A percentile compares a stretch with the other conserved stretches of the same genome.
phyloP scores from a whole-genome alignment of 2,113 vertebrate genomes.

The Toxotes chatareus region DNA sequence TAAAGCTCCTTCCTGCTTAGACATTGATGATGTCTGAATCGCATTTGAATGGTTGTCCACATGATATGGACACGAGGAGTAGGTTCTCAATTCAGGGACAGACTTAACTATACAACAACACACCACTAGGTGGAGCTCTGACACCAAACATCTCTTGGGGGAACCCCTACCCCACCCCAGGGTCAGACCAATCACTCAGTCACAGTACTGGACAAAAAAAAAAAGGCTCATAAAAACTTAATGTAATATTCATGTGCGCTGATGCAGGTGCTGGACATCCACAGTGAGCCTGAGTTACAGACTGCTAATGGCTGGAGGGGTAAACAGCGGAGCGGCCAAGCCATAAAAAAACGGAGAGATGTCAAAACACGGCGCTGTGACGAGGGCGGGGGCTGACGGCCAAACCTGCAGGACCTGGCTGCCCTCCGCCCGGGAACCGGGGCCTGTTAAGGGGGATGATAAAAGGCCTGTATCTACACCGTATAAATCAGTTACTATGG shows the following conservation, averaged over 20 bases:
- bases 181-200: not conserved
- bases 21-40: not conserved
- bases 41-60: not conserved
- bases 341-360: conserved; percentile 30
- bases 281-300: conserved; percentile 33
- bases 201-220: not conserved
- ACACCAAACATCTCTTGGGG: conserved; percentile 24
- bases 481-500: conserved; percentile 62
- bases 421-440: conserved; percentile 21
- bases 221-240: conserved; percentile 20
- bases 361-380: conserved; percentile 56
- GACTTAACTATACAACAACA: not conserved
- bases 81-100: not conserved
- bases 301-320: conserved; percentile 44
- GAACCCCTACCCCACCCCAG: not conserved
- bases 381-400: conserved; percentile 29
- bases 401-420: conserved; percentile 37
- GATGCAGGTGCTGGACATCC: conserved; percentile 57
- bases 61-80: too few species aligned
- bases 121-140: conserved; percentile 74
- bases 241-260: conserved; percentile 46
- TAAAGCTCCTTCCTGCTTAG: not conserved
- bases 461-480: conserved; percentile 47
- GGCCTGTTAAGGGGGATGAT: conserved; percentile 39
- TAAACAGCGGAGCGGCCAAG: conserved; percentile 50